Conservation (phyloP, 2,113 vertebrate genomes). For the Butastur rufipennis region DNA sequence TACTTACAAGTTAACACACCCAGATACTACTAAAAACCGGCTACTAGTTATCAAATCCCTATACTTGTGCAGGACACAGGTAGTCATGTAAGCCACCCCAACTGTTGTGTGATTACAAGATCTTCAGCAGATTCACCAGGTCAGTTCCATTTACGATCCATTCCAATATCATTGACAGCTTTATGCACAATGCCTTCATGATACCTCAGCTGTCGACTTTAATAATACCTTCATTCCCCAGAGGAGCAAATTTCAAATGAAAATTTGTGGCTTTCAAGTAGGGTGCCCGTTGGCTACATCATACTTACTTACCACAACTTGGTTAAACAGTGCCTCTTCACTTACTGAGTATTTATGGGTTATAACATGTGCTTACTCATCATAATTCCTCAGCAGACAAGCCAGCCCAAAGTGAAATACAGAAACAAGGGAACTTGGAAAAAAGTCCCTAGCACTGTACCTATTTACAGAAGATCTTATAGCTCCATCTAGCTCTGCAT, state of each 20-base stretch:
- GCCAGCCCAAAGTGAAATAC: background rate
- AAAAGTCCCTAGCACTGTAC: background rate
- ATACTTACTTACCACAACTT: too few relatives aligned
- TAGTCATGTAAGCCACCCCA: rapidly evolving
- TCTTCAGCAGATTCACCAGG: background rate
- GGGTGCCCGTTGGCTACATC: background rate
- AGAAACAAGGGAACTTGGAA: background rate
- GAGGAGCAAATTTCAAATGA: background rate
- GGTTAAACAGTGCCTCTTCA: background rate
- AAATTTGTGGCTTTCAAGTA: background rate
- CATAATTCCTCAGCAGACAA: background rate
- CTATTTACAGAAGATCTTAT: constrained; percentile 70
- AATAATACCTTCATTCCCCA: background rate
- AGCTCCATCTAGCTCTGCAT: constrained; percentile 80
- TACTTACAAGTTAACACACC: background rate
- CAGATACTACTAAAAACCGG: background rate
- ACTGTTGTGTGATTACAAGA: background rate
- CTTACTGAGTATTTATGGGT: background rate
- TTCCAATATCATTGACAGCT: background rate
- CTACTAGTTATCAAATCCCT: background rate
- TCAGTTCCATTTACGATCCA: background rate
- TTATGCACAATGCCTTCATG: background rate
- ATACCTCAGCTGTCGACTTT: background rate
- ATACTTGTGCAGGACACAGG: background rate
- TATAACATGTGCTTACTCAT: background rate